Evolutionary conservation across 2,888 invertebrate species (phyloP).

Genomic region (Piscicola geometra): DNA sequence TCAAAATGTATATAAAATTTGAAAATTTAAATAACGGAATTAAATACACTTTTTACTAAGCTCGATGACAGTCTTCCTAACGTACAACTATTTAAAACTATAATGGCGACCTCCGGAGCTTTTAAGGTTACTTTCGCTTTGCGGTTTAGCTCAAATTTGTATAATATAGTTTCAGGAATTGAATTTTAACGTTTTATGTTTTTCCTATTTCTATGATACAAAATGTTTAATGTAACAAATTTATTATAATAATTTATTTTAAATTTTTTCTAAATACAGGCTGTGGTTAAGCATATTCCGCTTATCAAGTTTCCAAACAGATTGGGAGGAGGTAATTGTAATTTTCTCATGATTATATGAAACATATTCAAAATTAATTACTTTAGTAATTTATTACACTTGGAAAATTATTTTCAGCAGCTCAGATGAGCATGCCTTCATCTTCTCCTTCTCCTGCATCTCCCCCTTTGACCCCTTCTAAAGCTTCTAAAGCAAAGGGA

Average conservation of each 20-base stretch:
- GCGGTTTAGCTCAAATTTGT: background rate
- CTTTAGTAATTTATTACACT: background rate
- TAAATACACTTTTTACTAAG: background rate
- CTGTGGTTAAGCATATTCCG: conserved; percentile 32
- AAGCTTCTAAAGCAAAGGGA: background rate
- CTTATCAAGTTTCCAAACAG: conserved; percentile 32
- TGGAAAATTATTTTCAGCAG: background rate
- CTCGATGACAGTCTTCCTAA: background rate
- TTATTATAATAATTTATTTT: too few relatives aligned
- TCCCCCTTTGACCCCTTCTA: conserved; percentile 8
- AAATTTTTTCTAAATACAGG: conserved; percentile 4
- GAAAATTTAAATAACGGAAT: background rate
- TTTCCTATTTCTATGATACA: too few relatives aligned
- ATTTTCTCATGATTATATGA: too few relatives aligned
- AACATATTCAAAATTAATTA: too few relatives aligned
- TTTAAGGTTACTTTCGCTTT: background rate
- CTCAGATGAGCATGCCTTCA: background rate
- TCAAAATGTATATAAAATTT: too few relatives aligned
- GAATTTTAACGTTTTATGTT: too few relatives aligned
- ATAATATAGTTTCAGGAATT: too few relatives aligned
- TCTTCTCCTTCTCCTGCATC: background rate
- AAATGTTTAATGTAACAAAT: too few relatives aligned
- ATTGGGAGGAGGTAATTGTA: conserved; percentile 11
- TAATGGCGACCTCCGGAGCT: conserved; percentile 11
- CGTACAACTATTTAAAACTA: background rate